Evolutionary conservation across 2,888 invertebrate species (phyloP).

Genomic region (Tipula unca): DNA sequence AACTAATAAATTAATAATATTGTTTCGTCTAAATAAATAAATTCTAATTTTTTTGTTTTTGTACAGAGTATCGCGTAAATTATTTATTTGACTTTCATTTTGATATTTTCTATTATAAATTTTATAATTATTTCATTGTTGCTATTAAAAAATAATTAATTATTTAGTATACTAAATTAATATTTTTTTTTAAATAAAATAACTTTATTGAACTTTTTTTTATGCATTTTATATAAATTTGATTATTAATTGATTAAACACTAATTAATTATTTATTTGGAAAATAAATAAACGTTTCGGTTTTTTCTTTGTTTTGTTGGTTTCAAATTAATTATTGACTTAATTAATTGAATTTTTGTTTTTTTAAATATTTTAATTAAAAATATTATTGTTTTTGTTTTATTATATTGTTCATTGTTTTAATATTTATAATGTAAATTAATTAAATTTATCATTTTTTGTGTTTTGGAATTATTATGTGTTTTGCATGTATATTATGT

Average conservation of each 20-base stretch:
- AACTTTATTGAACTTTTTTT: neutral
- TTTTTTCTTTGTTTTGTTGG: neutral
- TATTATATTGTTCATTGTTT: neutral
- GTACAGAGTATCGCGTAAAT: neutral
- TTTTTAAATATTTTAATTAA: neutral
- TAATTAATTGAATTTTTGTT: neutral
- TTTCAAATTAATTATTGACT: neutral
- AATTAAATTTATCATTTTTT: neutral
- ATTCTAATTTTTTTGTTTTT: neutral
- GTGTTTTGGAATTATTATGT: neutral
- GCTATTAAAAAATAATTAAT: neutral
- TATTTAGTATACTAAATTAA: neutral
- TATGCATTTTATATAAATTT: neutral
- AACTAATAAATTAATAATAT: neutral
- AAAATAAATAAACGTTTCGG: neutral
- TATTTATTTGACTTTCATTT: neutral
- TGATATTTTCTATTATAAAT: neutral
- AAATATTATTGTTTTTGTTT: neutral
- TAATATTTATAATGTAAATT: neutral
- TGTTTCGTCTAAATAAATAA: neutral
- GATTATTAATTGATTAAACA: neutral
- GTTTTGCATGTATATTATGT: neutral
- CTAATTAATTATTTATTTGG: neutral
- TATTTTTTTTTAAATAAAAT: conserved; percentile 3
- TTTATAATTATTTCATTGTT: neutral